Evolutionary conservation across 1,140 invertebrate genomes (phyloP), one percentile per base, ranked within the genome.

Genomic region (Daktulosphaira vitifoliae): DNA sequence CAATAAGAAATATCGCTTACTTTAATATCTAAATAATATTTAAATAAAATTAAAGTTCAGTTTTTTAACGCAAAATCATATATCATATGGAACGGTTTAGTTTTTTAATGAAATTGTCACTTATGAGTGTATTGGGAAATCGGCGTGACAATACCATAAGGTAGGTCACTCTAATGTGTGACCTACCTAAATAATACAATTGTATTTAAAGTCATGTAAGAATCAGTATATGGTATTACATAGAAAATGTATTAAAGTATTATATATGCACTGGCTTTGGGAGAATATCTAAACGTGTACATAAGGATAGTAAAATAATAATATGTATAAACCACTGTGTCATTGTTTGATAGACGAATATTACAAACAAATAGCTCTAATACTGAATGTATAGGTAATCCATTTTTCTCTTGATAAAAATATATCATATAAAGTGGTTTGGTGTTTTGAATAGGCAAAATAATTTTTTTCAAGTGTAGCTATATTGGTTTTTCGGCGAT

Each of bases 191-290:
- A 44, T 56, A 44, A 56, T 42, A 38, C 22, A n/a, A 44, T 56
- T 44, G 38, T 44, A 22, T 13, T 44, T 56, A 56, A 44, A 56
- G 38, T 56, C 42, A 56, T 42, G 38, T 26, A 56, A 56, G 22
- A 42, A 56, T 56, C 22, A 56, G 53, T 56, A 33, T 56, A 33
- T 16, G 23, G 38, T 56, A 42, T 42, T 54, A 54, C 22, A 54
- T 6, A 6, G 11, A 6, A 33, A 6, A 33, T 33, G 11, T 33
- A 33, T 33, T 6, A 13, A 18, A 23, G 29, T 33, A 33, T 33
- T 33, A 33, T 33, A 54, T 54, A 54, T 20, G 3, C 37, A 54
- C 20, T 15, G 11, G n/a, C n/a, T n/a, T n/a, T n/a, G n/a, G n/a
- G 37, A 29, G 37, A 37, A 54, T 42, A 54, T 53, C 20, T 54